These are phyloP conservation scores for Indicator indicator DNA, from an alignment of 2,113 vertebrate genomes.

Conservation along the genomic window DNA sequence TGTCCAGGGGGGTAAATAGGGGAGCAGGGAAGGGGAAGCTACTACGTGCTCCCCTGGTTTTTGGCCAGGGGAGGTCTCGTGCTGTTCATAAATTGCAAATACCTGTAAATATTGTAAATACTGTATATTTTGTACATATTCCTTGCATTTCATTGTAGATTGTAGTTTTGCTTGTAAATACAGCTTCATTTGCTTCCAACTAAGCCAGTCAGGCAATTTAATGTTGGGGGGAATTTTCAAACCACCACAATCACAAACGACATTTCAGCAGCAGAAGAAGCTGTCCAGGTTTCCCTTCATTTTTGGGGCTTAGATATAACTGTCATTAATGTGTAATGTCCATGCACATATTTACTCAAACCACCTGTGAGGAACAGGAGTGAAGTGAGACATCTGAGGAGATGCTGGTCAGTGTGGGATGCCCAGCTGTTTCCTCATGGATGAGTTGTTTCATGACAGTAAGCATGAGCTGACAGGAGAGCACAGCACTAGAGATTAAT, in stretches of 20 bases:
- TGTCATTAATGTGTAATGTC: neutral
- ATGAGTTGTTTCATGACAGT: neutral
- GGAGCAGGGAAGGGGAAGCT: no score
- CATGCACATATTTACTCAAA: neutral
- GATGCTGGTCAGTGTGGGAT: neutral
- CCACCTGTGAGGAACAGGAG: neutral
- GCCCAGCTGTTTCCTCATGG: conserved; percentile 4
- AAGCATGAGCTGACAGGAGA: neutral
- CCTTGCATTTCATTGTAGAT: no score
- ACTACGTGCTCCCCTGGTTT: no score
- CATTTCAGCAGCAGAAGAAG: neutral
- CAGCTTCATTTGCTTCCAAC: no score
- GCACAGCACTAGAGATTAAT: conserved; percentile 57
- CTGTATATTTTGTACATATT: no score
- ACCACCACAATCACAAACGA: neutral
- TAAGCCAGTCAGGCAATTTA: no score
- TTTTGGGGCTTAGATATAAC: neutral
- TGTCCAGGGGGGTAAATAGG: no score
- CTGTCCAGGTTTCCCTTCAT: neutral
- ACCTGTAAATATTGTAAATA: no score
- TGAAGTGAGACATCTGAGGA: neutral
- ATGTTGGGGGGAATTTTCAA: no score
- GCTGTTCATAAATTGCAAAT: no score
- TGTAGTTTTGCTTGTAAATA: no score
- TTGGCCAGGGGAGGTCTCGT: no score